phyloP scores from a whole-genome alignment of 2,888 invertebrate species.

The Dromius quadrimaculatus region DNA sequence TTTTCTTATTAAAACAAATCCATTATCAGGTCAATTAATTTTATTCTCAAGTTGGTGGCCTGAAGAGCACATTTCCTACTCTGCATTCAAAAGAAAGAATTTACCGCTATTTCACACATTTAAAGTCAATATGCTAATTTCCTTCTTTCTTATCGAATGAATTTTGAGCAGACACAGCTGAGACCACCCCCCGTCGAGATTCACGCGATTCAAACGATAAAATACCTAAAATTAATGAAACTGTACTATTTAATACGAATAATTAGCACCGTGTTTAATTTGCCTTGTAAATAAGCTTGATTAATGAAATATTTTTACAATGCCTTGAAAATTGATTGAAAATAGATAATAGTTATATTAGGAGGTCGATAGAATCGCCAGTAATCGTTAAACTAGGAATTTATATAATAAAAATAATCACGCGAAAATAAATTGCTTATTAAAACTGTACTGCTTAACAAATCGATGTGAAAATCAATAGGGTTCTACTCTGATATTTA shows the following conservation, averaged over 20 bases:
- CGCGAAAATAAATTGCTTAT: no score
- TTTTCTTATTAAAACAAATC: no score
- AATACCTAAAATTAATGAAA: constrained; percentile 7
- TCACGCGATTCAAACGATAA: constrained; percentile 27
- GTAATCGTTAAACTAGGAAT: not conserved
- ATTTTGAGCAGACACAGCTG: not conserved
- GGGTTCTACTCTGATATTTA: no score
- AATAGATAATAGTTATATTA: not conserved
- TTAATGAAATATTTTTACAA: not conserved
- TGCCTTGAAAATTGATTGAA: not conserved
- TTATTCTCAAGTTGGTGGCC: no score
- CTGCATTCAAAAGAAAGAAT: no score
- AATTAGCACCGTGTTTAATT: constrained; percentile 22
- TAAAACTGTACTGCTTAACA: no score
- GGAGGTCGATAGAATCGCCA: not conserved
- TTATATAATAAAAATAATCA: no score
- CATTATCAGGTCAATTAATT: no score
- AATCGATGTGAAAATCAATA: no score
- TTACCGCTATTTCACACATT: not conserved
- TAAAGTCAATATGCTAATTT: constrained; percentile 30
- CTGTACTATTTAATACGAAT: constrained; percentile 4
- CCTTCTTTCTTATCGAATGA: not conserved
- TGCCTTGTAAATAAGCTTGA: not conserved
- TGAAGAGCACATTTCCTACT: no score
- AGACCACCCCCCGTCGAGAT: not conserved